A percentile compares a stretch with the other conserved stretches of the same genome.
Conservation (phyloP, 1,140 invertebrate genomes). For the Cyphomyrmex costatus region DNA sequence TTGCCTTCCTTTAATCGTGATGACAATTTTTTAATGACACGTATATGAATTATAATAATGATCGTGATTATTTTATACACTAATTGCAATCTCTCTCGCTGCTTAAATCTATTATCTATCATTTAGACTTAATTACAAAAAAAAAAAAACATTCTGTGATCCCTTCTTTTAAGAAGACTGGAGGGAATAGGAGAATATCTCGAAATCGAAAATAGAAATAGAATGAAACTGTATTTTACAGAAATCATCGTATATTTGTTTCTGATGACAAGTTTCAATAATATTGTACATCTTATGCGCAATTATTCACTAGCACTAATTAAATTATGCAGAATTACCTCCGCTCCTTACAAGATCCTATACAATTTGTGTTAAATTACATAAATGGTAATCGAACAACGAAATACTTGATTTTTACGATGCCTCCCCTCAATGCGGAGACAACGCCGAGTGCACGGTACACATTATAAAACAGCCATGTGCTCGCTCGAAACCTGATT, state of each 20-base stretch:
- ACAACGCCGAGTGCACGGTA: neutral
- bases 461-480: neutral
- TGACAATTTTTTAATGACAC: neutral
- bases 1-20: neutral
- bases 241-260: constrained; percentile 57
- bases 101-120: neutral
- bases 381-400: constrained; percentile 31
- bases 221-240: constrained; percentile 46
- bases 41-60: neutral
- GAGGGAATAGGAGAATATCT: neutral
- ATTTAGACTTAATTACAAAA: neutral
- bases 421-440: neutral
- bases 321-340: constrained; percentile 13
- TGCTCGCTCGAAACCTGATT: neutral
- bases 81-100: neutral
- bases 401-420: neutral
- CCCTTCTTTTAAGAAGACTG: neutral
- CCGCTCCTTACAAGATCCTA: constrained; percentile 6
- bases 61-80: neutral
- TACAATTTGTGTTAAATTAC: constrained; percentile 44
- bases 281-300: constrained; percentile 31
- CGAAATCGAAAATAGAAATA: neutral
- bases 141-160: neutral
- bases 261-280: constrained; percentile 46
- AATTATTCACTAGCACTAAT: constrained; percentile 25